phyloP scores from a whole-genome alignment of 2,797 vertebrate species.

The Hoplostethus mediterraneus region DNA sequence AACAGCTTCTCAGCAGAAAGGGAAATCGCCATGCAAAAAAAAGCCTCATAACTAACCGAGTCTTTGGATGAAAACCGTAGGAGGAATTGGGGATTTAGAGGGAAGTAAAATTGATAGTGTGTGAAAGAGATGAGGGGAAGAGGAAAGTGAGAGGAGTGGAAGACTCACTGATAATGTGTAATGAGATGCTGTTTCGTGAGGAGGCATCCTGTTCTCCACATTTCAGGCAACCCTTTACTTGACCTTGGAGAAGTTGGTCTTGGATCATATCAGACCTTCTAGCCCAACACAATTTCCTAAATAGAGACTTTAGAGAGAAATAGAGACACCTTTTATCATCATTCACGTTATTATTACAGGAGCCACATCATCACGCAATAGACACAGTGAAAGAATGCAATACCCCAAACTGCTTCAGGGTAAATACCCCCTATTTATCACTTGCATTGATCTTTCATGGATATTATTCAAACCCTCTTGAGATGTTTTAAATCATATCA shows the following conservation, averaged over 20 bases:
- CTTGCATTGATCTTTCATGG: conserved; percentile 23
- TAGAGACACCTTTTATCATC: conserved; percentile 2
- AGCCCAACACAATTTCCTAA: conserved; percentile 13
- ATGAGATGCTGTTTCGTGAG: conserved; percentile 74
- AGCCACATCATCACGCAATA: neutral
- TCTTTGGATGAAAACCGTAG: conserved; percentile 68
- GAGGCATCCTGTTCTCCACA: conserved; percentile 77
- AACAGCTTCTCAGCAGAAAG: conserved; percentile 59
- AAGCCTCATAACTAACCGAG: conserved; percentile 66
- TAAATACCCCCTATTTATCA: conserved; percentile 83
- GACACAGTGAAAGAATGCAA: neutral
- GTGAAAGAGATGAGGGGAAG: conserved; percentile 72
- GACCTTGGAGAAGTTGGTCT: conserved; percentile 72
- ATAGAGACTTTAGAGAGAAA: conserved; percentile 4
- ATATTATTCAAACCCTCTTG: conserved; percentile 32
- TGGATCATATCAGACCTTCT: conserved; percentile 31
- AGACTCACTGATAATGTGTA: conserved; percentile 61
- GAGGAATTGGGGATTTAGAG: conserved; percentile 70
- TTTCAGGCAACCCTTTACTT: conserved; percentile 59
- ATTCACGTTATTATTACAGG: neutral
- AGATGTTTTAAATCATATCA: conserved; percentile 52
- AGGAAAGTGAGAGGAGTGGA: conserved; percentile 73
- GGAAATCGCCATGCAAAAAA: conserved; percentile 52
- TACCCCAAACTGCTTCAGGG: conserved; percentile 11
- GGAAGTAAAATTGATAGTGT: conserved; percentile 75